Conservation (phyloP, 2,113 vertebrate genomes). For the Myotis lucifugus region DNA sequence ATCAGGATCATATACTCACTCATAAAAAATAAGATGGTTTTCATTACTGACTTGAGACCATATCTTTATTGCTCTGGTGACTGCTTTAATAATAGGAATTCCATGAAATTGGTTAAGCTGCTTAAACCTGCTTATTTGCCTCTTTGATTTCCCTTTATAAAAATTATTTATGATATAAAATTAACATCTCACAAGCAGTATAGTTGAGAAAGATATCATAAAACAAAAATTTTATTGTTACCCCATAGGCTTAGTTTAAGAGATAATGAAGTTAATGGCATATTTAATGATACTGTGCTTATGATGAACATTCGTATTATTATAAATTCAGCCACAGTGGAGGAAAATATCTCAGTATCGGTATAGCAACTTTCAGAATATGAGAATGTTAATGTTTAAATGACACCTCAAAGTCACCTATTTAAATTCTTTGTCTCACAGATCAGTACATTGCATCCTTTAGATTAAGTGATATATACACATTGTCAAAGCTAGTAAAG, state of each 20-base stretch:
- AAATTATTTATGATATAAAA: slow-evolving; percentile 5
- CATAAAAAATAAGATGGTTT: not conserved
- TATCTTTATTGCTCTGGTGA: slow-evolving; percentile 13
- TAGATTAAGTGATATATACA: not conserved
- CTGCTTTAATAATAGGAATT: slow-evolving; percentile 28
- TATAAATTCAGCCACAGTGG: not conserved
- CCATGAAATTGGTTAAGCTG: not conserved
- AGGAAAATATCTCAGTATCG: not conserved
- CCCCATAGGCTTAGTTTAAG: not conserved
- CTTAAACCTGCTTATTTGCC: not conserved
- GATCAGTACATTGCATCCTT: not conserved
- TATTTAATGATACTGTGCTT: not conserved
- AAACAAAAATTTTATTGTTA: slow-evolving; percentile 14
- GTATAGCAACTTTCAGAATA: not conserved
- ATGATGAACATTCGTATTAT: not conserved
- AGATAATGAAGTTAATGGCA: not conserved
- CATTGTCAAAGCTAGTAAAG: not conserved
- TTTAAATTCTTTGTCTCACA: not conserved
- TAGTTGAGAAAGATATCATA: not conserved
- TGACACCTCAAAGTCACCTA: not conserved
- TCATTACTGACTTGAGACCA: not conserved
- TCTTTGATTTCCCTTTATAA: not conserved
- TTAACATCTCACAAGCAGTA: not conserved
- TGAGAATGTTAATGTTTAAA: slow-evolving; percentile 5
- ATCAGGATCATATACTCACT: not conserved